Base-by-base conservation (phyloP, 2,113 vertebrate species). In the Acrocephalus kingi region DNA sequence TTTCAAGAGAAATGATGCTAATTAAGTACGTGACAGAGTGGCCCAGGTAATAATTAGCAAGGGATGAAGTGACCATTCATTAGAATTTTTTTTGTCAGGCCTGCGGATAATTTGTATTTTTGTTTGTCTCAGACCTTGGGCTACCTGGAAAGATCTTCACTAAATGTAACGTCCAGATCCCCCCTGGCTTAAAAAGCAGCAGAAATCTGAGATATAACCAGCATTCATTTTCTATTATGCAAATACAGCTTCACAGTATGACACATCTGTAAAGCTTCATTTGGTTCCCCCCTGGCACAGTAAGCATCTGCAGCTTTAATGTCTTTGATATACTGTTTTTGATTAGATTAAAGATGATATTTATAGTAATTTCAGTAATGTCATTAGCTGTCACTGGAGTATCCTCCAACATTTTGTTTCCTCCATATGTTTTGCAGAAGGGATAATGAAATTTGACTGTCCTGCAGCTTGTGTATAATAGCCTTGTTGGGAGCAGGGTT, bases 181-280 rank as follows among this genome's bases (percentile, higher is more conserved):
- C 72, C 67, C 63, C 75, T 12, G 24, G 75, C 81, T 96, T 94
- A 84, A 96, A 48, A 96, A 92, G 89, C 95, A 84, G 83, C 61
- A 87, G 96, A 96, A 97, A 98, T 89, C 81, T 9, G 54, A 97
- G 95, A 94, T 96, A 95, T 73, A 97, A 89, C 91, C 79, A 96
- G 96, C 92, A 96, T 96, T 97, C 95, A 87, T 95, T 97, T 97
- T 96, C 90, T 84, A 96, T 96, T 96, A 96, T 97, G 96, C 96
- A 98, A 98, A 96, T 97, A 84, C 72, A 96, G 84, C 97, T 96
- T 97, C 95, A 97, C 91, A 90, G 93, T 96, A 94, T 94, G 91
- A 97, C 91, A 94, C 92, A 93, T 96, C 85, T 96, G 97, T 96
- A 96, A 97, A 81, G 96, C 94, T 96, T 87, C 95, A 95, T 95